Percentiles rank a stretch among this genome's conserved stretches.
Evolutionary conservation across 2,797 vertebrate genomes (phyloP).

Genomic region (Phataginus tetradactyla): DNA sequence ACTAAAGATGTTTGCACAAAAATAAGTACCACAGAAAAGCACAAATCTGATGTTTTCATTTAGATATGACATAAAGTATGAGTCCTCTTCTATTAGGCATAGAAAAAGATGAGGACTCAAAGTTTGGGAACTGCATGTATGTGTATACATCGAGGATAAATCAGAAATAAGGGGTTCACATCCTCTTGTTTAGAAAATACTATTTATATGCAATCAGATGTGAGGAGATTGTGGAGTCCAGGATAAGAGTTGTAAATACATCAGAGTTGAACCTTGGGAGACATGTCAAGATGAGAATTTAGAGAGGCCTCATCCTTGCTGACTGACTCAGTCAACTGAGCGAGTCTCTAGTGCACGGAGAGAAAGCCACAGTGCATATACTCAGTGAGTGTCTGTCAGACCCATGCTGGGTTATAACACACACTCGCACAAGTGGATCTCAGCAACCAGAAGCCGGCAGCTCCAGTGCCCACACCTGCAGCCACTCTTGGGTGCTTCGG

Average conservation of each 20-base stretch:
- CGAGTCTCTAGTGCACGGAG: background rate
- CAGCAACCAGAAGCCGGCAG: background rate
- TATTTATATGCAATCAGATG: background rate
- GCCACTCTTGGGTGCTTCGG: background rate
- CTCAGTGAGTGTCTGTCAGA: background rate
- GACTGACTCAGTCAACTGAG: background rate
- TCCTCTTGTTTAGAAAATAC: background rate
- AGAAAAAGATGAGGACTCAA: background rate
- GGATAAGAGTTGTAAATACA: background rate
- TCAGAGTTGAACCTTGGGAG: background rate
- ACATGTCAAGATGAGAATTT: background rate
- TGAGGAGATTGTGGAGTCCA: background rate
- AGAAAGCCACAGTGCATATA: background rate
- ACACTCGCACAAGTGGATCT: background rate
- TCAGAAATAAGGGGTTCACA: background rate
- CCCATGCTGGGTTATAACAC: background rate
- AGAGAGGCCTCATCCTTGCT: background rate
- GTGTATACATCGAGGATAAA: background rate
- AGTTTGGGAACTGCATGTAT: background rate
- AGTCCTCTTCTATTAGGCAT: background rate
- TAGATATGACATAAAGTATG: background rate
- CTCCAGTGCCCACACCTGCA: background rate
- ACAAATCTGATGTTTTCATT: background rate
- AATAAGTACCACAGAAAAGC: background rate
- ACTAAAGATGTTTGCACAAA: background rate